These are phyloP conservation scores for Ctenodactylus gundi DNA, from an alignment of 2,113 vertebrate genomes.

Conservation along the genomic window DNA sequence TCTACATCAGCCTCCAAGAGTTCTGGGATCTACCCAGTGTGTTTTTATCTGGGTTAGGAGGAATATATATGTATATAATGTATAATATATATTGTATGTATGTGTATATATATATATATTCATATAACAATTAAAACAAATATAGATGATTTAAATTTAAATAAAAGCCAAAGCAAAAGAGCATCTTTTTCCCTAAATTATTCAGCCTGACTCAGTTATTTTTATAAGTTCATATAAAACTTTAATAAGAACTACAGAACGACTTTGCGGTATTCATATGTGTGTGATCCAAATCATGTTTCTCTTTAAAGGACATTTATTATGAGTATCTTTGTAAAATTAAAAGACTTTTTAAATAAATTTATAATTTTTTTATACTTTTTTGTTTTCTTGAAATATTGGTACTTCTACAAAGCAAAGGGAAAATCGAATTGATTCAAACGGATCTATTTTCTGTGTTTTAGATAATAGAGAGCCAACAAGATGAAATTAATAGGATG, in stretches of 20 bases:
- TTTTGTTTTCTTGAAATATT: constrained; percentile 48
- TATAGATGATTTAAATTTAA: constrained; percentile 38
- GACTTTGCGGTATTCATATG: not conserved
- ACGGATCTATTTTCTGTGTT: constrained; percentile 62
- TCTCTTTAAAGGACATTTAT: not conserved
- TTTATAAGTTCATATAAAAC: constrained; percentile 49
- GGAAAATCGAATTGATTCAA: not conserved
- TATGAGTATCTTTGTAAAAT: constrained; percentile 8
- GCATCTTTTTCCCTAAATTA: constrained; percentile 41
- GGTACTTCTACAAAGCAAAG: constrained; percentile 23
- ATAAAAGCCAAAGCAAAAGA: constrained; percentile 15
- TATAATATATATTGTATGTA: too few relatives aligned
- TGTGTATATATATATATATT: too few relatives aligned
- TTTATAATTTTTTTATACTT: not conserved
- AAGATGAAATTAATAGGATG: constrained; percentile 90
- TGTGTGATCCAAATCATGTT: not conserved
- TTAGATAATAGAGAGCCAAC: constrained; percentile 93
- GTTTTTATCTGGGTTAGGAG: constrained; percentile 31
- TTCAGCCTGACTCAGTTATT: constrained; percentile 25
- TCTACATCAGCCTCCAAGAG: too few relatives aligned
- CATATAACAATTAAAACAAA: constrained; percentile 19
- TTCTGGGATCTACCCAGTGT: too few relatives aligned
- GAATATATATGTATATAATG: too few relatives aligned
- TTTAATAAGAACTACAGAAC: not conserved
- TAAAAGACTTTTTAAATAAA: not conserved